Base-by-base conservation (phyloP, 2,113 vertebrate genomes). In the Zosterops japonicus region DNA sequence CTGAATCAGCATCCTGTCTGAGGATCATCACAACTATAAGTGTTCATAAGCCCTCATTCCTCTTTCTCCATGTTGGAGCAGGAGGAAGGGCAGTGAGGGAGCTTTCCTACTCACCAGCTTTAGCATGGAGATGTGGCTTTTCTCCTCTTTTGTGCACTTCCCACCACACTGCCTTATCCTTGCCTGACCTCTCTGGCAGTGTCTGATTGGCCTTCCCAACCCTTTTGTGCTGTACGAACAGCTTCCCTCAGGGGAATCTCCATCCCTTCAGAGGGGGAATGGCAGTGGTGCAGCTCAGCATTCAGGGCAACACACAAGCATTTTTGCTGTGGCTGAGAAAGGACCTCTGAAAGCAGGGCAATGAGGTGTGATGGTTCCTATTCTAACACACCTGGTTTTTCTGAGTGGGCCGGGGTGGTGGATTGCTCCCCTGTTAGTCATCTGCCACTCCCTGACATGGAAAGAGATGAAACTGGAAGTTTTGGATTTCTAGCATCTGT, bases 341-440 rank as follows among this genome's bases (percentile, higher is more conserved):
- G 56, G 23, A 8, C 23, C 16, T 59, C 49, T 1, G 4, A 55
- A 44, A 84, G 42, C 9, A 10, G 18, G 18, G 8, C 74, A 61
- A 27, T 9, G 74, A 77, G 42, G 49, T 1, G 4, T 31, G 14
- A 44, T 9, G 2, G 24, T 11, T 90, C n/a, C 65, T 87, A 14
- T 46, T 12, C 41, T 11, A 69, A 42, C 1, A 2, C 3, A 5
- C 22, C 47, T 49, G 36, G 14, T 29, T 67, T 84, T 88, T 31
- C 24, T 0, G 3, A 71, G 25, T 1, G 0, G 57, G 5, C 25
- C 5, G 1, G 14, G 28, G 6, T 3, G 0, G 19, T 1, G 5
- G 42, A 64, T 67, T 27, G 3, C 52, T 93, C 17, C 76, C 31
- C 36, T 76, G 50, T n/a, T 83, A 47, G 8, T 68, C 65, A 47